A percentile compares a stretch with the other conserved stretches of the same genome.
These are phyloP conservation scores for Patagioenas fasciata DNA, from an alignment of 2,113 vertebrate genomes.

Conservation along the genomic window DNA sequence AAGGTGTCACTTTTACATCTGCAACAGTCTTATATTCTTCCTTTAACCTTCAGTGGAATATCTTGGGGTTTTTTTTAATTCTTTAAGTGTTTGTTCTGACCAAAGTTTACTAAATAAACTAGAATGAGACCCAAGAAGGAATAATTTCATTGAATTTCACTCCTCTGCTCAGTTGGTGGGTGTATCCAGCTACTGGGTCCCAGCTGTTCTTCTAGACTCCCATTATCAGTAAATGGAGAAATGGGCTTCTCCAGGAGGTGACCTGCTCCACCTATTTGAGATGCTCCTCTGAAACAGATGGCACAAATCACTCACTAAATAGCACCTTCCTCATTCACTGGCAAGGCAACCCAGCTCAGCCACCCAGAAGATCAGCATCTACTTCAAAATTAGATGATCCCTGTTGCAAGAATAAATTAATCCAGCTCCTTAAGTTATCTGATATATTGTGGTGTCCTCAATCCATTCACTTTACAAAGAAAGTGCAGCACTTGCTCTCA, in stretches of 20 bases:
- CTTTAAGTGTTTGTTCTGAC: background rate
- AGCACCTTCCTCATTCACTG: background rate
- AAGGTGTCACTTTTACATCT: background rate
- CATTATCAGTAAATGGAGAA: background rate
- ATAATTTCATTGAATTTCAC: background rate
- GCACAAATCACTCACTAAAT: background rate
- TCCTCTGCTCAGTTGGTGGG: background rate
- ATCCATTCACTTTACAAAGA: background rate
- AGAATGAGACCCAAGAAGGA: background rate
- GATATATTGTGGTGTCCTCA: background rate
- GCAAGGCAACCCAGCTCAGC: background rate
- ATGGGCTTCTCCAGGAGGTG: background rate
- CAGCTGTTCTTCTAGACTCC: background rate
- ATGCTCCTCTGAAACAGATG: background rate
- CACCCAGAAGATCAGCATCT: background rate
- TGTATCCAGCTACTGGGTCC: background rate
- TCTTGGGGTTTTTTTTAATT: background rate
- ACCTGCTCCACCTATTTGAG: background rate
- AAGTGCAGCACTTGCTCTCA: background rate
- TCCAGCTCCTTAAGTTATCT: background rate
- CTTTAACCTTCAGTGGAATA: background rate
- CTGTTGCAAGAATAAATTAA: background rate
- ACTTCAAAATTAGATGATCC: background rate
- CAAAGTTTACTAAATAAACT: background rate
- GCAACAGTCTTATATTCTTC: background rate